Conservation (phyloP, 2,888 invertebrate species). For the Synergus gifuensis region DNA sequence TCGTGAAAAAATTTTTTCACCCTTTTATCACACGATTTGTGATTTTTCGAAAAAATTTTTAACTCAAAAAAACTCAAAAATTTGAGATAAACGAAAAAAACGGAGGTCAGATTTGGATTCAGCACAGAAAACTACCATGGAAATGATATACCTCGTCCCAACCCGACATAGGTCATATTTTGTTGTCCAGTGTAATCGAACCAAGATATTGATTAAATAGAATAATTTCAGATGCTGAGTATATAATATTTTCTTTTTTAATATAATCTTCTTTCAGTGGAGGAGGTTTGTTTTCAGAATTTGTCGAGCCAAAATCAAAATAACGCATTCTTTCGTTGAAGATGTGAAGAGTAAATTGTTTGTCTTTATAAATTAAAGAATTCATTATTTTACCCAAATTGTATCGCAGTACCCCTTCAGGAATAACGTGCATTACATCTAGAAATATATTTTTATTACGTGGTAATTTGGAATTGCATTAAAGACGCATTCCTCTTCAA, state of each 20-base stretch:
- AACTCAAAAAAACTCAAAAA: no score
- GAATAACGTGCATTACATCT: slow-evolving; percentile 30
- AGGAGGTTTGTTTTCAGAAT: slow-evolving; percentile 9
- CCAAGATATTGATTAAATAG: background rate
- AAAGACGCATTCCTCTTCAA: slow-evolving; percentile 1
- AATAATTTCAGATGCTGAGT: slow-evolving; percentile 7
- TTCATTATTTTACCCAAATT: slow-evolving; percentile 6
- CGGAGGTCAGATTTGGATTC: no score
- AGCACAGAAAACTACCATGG: no score
- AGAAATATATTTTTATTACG: slow-evolving; percentile 1
- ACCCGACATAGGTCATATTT: no score
- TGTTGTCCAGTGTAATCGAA: no score
- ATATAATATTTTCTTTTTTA: background rate
- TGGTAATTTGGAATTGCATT: slow-evolving; percentile 18
- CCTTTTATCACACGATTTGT: no score
- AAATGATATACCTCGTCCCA: no score
- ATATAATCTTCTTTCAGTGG: background rate
- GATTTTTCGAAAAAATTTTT: no score
- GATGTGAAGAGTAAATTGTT: background rate
- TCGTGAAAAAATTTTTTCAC: no score
- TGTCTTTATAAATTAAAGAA: background rate
- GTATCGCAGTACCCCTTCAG: slow-evolving; percentile 29
- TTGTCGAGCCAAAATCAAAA: slow-evolving; percentile 4
- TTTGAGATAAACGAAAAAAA: no score
- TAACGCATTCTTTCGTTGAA: background rate